phyloP scores from a whole-genome alignment of 2,888 invertebrate species.

The Ceramica pisi region DNA sequence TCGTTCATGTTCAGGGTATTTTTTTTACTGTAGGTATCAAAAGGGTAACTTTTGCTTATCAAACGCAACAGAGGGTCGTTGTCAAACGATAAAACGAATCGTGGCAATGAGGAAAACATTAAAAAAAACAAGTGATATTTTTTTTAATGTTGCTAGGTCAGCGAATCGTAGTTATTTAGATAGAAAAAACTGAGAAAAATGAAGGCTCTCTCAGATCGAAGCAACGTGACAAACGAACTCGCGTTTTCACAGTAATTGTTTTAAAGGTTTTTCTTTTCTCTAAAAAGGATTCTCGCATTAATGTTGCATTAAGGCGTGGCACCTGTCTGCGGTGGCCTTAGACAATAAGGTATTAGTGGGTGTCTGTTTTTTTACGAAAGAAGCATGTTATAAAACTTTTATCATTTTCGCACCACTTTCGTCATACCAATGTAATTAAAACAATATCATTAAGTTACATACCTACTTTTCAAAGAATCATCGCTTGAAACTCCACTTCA shows the following conservation, averaged over 20 bases:
- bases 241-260: too few relatives aligned
- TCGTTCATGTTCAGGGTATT: conserved; percentile 21
- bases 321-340: background rate
- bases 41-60: conserved; percentile 51
- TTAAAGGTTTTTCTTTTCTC: too few relatives aligned
- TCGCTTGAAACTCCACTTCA: background rate
- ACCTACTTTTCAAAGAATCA: background rate
- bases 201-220: too few relatives aligned
- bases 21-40: conserved; percentile 42
- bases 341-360: background rate
- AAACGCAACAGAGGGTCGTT: conserved; percentile 31
- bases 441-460: background rate
- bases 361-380: too few relatives aligned
- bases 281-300: too few relatives aligned
- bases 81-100: conserved; percentile 22
- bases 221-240: too few relatives aligned
- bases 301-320: background rate
- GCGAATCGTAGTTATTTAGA: background rate
- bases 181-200: too few relatives aligned
- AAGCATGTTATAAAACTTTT: too few relatives aligned
- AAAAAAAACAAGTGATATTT: background rate
- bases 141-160: background rate
- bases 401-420: background rate
- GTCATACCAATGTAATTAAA: background rate
- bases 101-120: conserved; percentile 7